phyloP scores from a whole-genome alignment of 1,140 invertebrate genomes.

The Sycophila sp. region DNA sequence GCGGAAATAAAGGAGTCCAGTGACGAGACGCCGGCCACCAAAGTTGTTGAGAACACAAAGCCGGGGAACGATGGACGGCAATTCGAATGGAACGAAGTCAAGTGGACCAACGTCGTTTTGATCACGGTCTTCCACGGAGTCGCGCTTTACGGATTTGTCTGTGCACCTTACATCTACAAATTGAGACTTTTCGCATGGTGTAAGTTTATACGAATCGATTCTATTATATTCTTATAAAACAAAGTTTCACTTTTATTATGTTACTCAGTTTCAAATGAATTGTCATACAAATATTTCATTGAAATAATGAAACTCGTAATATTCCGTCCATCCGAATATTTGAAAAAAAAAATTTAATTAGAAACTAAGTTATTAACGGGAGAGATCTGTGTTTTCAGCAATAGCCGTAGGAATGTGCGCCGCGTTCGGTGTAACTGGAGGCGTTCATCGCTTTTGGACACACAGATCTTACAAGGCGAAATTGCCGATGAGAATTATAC shows the following conservation, averaged over 20 bases:
- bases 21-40: too few species aligned
- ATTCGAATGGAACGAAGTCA: conserved; percentile 15
- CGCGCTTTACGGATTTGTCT: not conserved
- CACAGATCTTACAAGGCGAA: conserved; percentile 87
- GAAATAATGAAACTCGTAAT: too few species aligned
- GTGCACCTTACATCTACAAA: conserved; percentile 14
- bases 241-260: too few species aligned
- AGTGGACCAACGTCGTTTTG: conserved; percentile 36
- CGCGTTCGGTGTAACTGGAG: conserved; percentile 82
- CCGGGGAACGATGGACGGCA: not conserved
- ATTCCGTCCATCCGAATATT: too few species aligned
- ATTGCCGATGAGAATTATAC: conserved; percentile 74
- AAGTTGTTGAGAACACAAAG: not conserved
- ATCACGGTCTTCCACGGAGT: conserved; percentile 28
- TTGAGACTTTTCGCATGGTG: conserved; percentile 10
- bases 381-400: conserved; percentile 57
- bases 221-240: too few species aligned
- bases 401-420: conserved; percentile 62
- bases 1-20: too few species aligned
- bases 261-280: too few species aligned
- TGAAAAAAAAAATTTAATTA: too few species aligned
- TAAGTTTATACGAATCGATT: conserved; percentile 43
- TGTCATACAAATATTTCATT: too few species aligned
- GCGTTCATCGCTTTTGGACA: conserved; percentile 85
- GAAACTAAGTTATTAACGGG: too few species aligned